Base-by-base conservation (phyloP, 2,113 vertebrate genomes). In the Paedocypris sp. region DNA sequence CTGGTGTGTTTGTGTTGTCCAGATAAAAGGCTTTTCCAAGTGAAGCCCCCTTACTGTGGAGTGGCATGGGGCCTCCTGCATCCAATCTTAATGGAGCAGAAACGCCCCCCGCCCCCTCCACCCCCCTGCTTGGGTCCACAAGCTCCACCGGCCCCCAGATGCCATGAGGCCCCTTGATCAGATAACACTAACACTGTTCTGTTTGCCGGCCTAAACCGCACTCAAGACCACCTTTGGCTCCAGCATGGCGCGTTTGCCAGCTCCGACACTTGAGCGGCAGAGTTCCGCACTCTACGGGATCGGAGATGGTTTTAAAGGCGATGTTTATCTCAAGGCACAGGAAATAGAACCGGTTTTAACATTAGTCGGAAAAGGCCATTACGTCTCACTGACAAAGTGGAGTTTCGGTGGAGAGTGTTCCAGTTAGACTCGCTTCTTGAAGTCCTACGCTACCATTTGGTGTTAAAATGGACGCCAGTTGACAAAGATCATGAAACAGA, bases 11-110 rank as follows among this genome's bases (percentile, higher is more conserved):
- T 67, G 26, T 48, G 62, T 74, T 75, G 50, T 16, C 50, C 60
- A 54, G 47, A 59, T 42, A 46, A 11, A 61, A 39, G 10, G 52
- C 22, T 46, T 16, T 41, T 36, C 13, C 19, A 32, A 50, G 43
- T 29, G 1, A 38, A 22, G 41, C 58, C 47, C 53, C 70, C 60
- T 33, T 32, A 50, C 4, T 16, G 53, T 31, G 52, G 49, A 68
- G 53, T 25, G 52, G 29, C 29, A 60, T 2, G 35, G 62, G 41
- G 65, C 38, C 66, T 71, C 51, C 46, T 60, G 50, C 50, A 9
- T 70, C 51, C 67, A 65, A 26, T 32, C 60, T 71, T 71, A 77
- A 74, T 75, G 71, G 56, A 69, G 68, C 67, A 72, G 67, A 79
- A 77, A 68, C 16, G 4, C 39, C 16, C 46, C 58, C 25, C 60